These are phyloP conservation scores for Gallinago paraguaiae DNA, from an alignment of 2,113 vertebrate genomes.

Conservation along the genomic window DNA sequence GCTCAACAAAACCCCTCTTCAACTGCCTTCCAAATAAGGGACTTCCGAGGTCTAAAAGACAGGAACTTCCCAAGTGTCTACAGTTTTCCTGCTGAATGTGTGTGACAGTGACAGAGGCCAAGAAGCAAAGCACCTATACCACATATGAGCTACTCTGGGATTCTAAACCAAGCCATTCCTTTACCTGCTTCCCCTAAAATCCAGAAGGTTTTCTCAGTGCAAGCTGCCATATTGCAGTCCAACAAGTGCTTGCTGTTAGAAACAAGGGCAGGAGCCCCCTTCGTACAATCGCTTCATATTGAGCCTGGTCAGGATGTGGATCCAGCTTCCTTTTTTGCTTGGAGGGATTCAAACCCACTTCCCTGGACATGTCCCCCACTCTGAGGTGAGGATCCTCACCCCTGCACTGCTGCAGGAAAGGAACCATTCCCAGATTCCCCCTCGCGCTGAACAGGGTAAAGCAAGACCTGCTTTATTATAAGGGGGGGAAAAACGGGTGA, in stretches of 20 bases:
- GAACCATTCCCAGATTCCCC: background rate
- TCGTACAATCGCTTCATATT: background rate
- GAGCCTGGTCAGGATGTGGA: background rate
- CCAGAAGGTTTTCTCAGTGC: background rate
- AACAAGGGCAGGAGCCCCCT: background rate
- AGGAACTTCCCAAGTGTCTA: background rate
- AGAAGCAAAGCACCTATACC: background rate
- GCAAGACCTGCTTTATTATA: background rate
- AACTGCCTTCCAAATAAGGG: background rate
- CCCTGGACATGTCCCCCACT: background rate
- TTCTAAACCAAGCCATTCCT: background rate
- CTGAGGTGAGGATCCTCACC: background rate
- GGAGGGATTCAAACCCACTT: background rate
- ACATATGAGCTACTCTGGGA: background rate
- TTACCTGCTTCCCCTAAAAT: background rate
- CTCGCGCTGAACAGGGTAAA: background rate
- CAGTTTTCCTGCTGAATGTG: background rate
- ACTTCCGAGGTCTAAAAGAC: background rate
- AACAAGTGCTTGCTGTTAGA: background rate
- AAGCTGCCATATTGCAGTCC: background rate
- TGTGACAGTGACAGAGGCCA: background rate
- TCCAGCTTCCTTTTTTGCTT: background rate
- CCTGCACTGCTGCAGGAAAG: background rate
- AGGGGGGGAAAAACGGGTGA: no score
- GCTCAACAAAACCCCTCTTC: background rate